A percentile compares a stretch with the other conserved stretches of the same genome.
Evolutionary conservation across 2,797 vertebrate genomes (phyloP).

Genomic region (Aeoliscus strigatus): DNA sequence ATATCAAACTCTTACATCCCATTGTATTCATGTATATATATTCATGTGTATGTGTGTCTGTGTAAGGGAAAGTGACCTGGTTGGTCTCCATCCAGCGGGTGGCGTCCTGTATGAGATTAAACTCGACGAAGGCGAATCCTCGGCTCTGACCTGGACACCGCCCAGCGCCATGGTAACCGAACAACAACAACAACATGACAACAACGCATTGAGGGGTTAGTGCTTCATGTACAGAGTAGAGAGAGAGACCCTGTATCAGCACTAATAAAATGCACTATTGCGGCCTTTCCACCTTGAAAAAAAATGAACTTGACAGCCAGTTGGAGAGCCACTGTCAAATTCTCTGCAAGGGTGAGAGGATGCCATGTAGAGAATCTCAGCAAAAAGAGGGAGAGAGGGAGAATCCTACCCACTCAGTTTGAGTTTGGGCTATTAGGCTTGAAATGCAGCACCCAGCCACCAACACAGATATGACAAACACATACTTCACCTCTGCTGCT

Average conservation of each 20-base stretch:
- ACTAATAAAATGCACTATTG: slow-evolving; percentile 48
- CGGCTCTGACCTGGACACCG: slow-evolving; percentile 95
- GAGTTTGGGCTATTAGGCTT: slow-evolving; percentile 47
- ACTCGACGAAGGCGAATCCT: slow-evolving; percentile 97
- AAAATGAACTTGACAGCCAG: slow-evolving; percentile 36
- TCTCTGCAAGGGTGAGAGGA: slow-evolving; percentile 51
- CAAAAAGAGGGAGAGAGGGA: slow-evolving; percentile 47
- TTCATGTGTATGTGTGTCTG: slow-evolving; percentile 76
- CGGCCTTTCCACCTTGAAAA: slow-evolving; percentile 51
- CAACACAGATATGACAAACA: slow-evolving; percentile 21
- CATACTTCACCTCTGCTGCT: slow-evolving; percentile 12
- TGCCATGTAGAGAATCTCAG: slow-evolving; percentile 47
- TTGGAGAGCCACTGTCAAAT: slow-evolving; percentile 40
- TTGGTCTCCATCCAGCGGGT: slow-evolving; percentile 94
- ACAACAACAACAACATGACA: slow-evolving; percentile 81
- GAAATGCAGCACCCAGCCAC: slow-evolving; percentile 48
- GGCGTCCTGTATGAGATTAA: slow-evolving; percentile 96
- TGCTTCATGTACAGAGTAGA: slow-evolving; percentile 78
- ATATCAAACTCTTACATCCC: slow-evolving; percentile 38
- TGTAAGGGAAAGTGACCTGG: slow-evolving; percentile 91
- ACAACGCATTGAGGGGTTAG: slow-evolving; percentile 83
- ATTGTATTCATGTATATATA: slow-evolving; percentile 44
- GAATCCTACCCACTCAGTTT: slow-evolving; percentile 56
- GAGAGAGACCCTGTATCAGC: slow-evolving; percentile 73
- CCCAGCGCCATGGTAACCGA: slow-evolving; percentile 83